Base-by-base conservation (phyloP, 2,113 vertebrate genomes). In the Albula glossodonta region DNA sequence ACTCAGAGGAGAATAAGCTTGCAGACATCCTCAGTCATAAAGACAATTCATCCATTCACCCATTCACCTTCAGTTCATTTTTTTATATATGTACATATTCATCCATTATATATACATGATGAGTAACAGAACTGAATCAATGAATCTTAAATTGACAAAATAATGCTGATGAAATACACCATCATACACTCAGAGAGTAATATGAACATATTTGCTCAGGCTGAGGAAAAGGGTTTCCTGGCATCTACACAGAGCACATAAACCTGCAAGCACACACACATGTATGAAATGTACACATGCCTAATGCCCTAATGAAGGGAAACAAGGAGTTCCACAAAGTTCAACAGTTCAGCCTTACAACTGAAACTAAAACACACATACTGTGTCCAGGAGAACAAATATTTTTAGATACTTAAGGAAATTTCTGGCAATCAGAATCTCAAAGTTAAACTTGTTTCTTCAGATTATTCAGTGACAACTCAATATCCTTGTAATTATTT, bases 231-330 rank as follows among this genome's bases (percentile, higher is more conserved):
- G 31, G 31, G 1, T 41, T 41, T 41, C 31, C 31, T 41, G 31
- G 7, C 41, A 81, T 81, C 60, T 60, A 88, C 81, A 60, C 31
- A 25, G 49, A 31, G 17, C 10, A 77, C 50, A 51, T 5, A 25
- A 8, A 52, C 41, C n/a, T 7, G 41, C 60, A 84, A 9, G 22
- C n/a, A 84, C 22, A 51, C 60, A 83, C 83, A 81, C 80, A 81
- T 51, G 31, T 41, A 41, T 41, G 31, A 41, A 41, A 41, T 41
- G 31, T 41, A 82, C 50, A 22, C n/a, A 51, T 81, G 11, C 50
- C 77, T 80, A n/a, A 84, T 51, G 41, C 56, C 25, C 53, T 41
- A 70, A 83, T 80, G 57, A 56, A 11, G 17, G 81, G 22, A 60
- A 22, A 52, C 10, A 19, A 41, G 31, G 31, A 66, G 60, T 22